A percentile compares a stretch with the other conserved stretches of the same genome.
Conservation (phyloP, 2,888 invertebrate genomes). For the Diadromus collaris region DNA sequence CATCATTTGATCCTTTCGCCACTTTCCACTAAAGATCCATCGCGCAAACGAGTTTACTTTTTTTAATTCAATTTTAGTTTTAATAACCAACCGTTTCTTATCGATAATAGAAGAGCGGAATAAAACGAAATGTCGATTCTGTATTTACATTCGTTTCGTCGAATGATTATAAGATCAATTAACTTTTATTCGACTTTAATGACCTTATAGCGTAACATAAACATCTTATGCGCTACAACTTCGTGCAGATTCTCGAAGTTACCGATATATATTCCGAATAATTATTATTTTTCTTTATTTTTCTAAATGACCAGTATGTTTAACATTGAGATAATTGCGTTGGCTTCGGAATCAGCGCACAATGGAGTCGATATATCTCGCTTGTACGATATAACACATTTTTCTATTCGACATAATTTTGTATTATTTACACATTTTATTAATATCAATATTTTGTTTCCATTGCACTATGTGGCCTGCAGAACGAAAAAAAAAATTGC, state of each 20-base stretch:
- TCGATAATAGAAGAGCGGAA: background rate
- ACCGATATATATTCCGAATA: background rate
- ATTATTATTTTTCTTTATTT: slow-evolving; percentile 9
- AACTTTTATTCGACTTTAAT: slow-evolving; percentile 3
- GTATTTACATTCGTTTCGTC: slow-evolving; percentile 28
- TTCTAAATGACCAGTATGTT: slow-evolving; percentile 40
- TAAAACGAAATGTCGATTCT: slow-evolving; percentile 1
- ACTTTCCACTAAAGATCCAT: background rate
- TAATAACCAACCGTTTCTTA: background rate
- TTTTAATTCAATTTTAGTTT: background rate
- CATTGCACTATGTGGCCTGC: slow-evolving; percentile 40
- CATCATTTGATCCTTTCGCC: slow-evolving; percentile 27
- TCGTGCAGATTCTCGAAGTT: background rate
- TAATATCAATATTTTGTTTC: slow-evolving; percentile 3
- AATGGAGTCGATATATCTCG: slow-evolving; percentile 31
- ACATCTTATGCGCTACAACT: background rate
- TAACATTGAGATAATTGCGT: slow-evolving; percentile 7
- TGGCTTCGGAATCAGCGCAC: slow-evolving; percentile 13
- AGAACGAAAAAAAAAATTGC: slow-evolving; percentile 10
- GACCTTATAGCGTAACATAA: background rate
- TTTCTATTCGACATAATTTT: slow-evolving; percentile 30
- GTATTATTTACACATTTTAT: slow-evolving; percentile 50
- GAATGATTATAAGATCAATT: background rate
- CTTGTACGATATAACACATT: slow-evolving; percentile 41
- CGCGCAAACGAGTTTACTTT: background rate